Evolutionary conservation across 2,797 vertebrate species (phyloP).

Genomic region (Pogonophryne albipinna): DNA sequence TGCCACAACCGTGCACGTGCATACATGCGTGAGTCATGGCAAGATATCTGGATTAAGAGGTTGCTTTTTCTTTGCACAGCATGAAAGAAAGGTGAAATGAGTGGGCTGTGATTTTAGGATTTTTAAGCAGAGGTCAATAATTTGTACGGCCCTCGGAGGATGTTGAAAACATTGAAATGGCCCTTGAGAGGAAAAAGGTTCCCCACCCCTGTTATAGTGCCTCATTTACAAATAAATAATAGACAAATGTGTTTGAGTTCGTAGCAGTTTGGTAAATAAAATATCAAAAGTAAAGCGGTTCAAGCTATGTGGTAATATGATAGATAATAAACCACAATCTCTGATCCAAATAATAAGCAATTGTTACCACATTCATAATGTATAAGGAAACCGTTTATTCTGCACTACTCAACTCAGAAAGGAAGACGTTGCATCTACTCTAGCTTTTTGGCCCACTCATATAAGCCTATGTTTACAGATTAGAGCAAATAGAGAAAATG

Average conservation of each 20-base stretch:
- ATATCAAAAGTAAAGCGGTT: constrained; percentile 3
- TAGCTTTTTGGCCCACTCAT: background rate
- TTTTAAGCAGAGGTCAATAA: too few relatives aligned
- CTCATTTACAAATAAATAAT: background rate
- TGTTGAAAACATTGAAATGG: too few relatives aligned
- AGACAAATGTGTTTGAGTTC: constrained; percentile 31
- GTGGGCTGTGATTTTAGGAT: too few relatives aligned
- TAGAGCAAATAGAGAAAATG: background rate
- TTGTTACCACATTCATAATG: constrained; percentile 16
- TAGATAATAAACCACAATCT: background rate
- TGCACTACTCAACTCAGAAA: background rate
- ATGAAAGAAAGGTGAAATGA: too few relatives aligned
- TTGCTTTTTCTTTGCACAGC: too few relatives aligned
- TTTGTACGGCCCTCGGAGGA: too few relatives aligned
- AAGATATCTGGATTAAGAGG: too few relatives aligned
- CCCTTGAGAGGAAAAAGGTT: too few relatives aligned
- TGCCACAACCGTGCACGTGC: too few relatives aligned
- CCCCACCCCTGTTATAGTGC: too few relatives aligned
- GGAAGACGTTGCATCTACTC: background rate
- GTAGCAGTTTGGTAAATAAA: constrained; percentile 14
- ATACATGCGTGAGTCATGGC: too few relatives aligned
- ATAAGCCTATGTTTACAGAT: constrained; percentile 8
- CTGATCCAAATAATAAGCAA: constrained; percentile 34
- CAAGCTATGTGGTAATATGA: background rate
- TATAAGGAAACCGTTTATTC: constrained; percentile 9